Percentiles rank a stretch among this genome's conserved stretches.
Evolutionary conservation across 2,888 invertebrate species (phyloP).

Genomic region (Drosophila acutilabella): DNA sequence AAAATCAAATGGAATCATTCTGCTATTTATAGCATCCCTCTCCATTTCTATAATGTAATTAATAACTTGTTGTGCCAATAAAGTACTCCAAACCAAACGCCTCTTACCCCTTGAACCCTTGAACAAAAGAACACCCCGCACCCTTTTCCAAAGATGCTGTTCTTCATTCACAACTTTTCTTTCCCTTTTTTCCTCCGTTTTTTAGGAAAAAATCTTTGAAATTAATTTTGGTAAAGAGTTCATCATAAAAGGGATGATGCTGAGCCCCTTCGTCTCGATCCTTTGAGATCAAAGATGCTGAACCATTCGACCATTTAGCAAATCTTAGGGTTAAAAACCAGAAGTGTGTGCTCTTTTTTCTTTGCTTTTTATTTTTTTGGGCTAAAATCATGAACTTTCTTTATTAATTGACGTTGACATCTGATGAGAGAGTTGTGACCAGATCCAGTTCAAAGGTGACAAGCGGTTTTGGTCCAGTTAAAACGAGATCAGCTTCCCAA

Average conservation of each 20-base stretch:
- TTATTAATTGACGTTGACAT: constrained; percentile 70
- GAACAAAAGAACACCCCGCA: constrained; percentile 14
- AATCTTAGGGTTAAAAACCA: constrained; percentile 39
- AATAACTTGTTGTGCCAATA: constrained; percentile 78
- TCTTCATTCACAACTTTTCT: constrained; percentile 31
- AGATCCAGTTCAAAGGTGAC: constrained; percentile 64
- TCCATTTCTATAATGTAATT: constrained; percentile 49
- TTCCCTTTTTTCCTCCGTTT: constrained; percentile 27
- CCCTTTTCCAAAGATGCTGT: constrained; percentile 58
- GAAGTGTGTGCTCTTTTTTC: constrained; percentile 49
- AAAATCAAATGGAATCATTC: constrained; percentile 48
- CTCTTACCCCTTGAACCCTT: constrained; percentile 49
- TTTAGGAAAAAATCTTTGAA: constrained; percentile 54
- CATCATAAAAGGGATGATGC: constrained; percentile 37
- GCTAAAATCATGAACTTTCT: constrained; percentile 69
- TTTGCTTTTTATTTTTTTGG: background rate
- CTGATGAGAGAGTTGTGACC: constrained; percentile 25
- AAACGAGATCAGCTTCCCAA: constrained; percentile 14
- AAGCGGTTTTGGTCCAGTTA: constrained; percentile 66
- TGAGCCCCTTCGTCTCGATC: constrained; percentile 39
- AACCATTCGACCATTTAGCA: constrained; percentile 31
- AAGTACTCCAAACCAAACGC: constrained; percentile 8
- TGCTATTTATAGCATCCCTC: constrained; percentile 40
- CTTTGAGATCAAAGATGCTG: constrained; percentile 68
- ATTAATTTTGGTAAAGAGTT: constrained; percentile 68